Evolutionary conservation across 2,113 vertebrate species (phyloP).

Genomic region (Picathartes gymnocephalus): DNA sequence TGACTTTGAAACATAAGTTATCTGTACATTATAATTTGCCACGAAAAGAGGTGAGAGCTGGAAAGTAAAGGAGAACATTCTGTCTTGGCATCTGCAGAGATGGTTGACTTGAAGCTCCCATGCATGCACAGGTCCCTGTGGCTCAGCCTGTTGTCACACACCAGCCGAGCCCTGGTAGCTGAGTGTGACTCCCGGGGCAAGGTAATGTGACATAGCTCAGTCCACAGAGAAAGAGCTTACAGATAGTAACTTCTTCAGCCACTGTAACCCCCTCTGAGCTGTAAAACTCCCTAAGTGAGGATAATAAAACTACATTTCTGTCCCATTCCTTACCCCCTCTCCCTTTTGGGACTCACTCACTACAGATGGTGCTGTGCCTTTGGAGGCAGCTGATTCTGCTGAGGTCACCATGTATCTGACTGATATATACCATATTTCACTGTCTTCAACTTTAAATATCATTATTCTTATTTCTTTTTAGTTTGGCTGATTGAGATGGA

Average conservation of each 20-base stretch:
- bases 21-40: not conserved
- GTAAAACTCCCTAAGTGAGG: not conserved
- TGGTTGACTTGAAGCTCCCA: not conserved
- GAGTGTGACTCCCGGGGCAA: not conserved
- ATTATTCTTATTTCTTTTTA: not conserved
- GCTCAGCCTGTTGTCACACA: not conserved
- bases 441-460: not conserved
- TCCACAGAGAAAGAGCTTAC: not conserved
- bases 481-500: not conserved
- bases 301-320: not conserved
- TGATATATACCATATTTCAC: not conserved
- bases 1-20: not conserved
- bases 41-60: not conserved
- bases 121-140: not conserved
- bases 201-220: not conserved
- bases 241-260: not conserved
- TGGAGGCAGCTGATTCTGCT: not conserved
- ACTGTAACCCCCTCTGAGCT: not conserved
- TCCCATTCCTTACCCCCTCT: not conserved
- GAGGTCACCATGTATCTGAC: not conserved
- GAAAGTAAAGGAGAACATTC: not conserved
- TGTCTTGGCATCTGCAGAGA: not conserved
- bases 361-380: not conserved
- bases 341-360: not conserved
- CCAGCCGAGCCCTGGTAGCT: not conserved